Base-by-base conservation (phyloP, 2,113 vertebrate species). In the Macaca nemestrina region DNA sequence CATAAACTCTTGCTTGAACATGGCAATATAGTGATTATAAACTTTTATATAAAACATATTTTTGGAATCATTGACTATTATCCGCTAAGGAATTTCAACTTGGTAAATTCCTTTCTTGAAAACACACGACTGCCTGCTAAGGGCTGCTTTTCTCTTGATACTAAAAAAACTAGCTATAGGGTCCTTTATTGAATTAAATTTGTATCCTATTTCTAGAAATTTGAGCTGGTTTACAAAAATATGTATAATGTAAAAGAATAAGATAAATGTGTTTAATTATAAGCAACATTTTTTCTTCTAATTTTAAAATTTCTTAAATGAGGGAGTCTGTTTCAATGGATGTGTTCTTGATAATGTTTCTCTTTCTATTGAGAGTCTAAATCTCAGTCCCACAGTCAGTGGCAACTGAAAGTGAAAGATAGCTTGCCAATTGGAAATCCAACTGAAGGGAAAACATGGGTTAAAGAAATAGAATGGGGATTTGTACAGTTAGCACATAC, bases 291-390 rank as follows among this genome's bases (percentile, higher is more conserved):
- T 64, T 27, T 81, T 96, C 35, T 73, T 92, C 59, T 86, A 68
- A 61, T 52, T 95, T 88, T 89, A 88, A 57, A 22, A 83, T 94
- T 82, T 93, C 5, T 93, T 23, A 92, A 88, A 79, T 68, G 22
- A 96, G 3, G 9, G 85, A 57, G 10, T 80, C 7, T 78, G 43
- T 91, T 48, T 57, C 72, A 95, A 38, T 27, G 38, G 4, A 76
- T 18, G 0, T 73, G 9, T 72, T 79, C 25, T 82, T 88, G 6
- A 87, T 20, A 27, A 5, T 38, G 0, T 59, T 84, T 85, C 38
- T 96, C 55, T 92, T 76, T 11, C 13, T 92, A 1, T 4, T 68
- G n/a, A 92, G 55, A 84, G 32, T 40, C 84, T 81, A 16, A 50
- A 73, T 2, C 12, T n/a, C 50, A 72, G 78, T 48, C 38, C 45